These are phyloP conservation scores for Phyllotreta striolata DNA, from an alignment of 2,888 invertebrate genomes.

Conservation along the genomic window DNA sequence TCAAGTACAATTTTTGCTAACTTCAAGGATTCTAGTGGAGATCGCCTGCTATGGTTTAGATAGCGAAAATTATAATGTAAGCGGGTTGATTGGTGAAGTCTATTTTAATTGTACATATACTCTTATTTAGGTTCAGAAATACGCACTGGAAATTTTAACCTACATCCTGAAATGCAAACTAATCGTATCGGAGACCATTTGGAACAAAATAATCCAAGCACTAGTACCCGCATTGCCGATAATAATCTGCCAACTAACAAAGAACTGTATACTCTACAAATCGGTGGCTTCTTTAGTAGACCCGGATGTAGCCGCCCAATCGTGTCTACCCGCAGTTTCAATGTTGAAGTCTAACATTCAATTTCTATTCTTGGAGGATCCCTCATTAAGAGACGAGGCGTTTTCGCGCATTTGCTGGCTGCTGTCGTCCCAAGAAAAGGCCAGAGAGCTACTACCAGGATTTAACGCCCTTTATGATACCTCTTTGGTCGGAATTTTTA, in stretches of 20 bases:
- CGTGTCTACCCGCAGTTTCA: constrained; percentile 67
- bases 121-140: constrained; percentile 64
- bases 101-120: neutral
- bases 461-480: constrained; percentile 62
- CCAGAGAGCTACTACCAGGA: constrained; percentile 61
- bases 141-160: constrained; percentile 69
- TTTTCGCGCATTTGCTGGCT: constrained; percentile 64
- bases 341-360: constrained; percentile 65
- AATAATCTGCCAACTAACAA: constrained; percentile 67
- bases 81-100: constrained; percentile 19
- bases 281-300: constrained; percentile 71
- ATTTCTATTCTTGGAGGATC: constrained; percentile 61
- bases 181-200: constrained; percentile 68
- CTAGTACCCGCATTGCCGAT: constrained; percentile 69
- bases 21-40: constrained; percentile 68
- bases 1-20: constrained; percentile 66
- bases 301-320: constrained; percentile 68
- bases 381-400: constrained; percentile 62
- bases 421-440: constrained; percentile 61
- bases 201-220: constrained; percentile 69
- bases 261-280: constrained; percentile 65
- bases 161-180: constrained; percentile 71
- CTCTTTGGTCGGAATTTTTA: constrained; percentile 60
- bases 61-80: constrained; percentile 60
- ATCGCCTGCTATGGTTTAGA: constrained; percentile 70